Conservation (phyloP, 2,888 invertebrate genomes). For the Polydrusus tereticollis region DNA sequence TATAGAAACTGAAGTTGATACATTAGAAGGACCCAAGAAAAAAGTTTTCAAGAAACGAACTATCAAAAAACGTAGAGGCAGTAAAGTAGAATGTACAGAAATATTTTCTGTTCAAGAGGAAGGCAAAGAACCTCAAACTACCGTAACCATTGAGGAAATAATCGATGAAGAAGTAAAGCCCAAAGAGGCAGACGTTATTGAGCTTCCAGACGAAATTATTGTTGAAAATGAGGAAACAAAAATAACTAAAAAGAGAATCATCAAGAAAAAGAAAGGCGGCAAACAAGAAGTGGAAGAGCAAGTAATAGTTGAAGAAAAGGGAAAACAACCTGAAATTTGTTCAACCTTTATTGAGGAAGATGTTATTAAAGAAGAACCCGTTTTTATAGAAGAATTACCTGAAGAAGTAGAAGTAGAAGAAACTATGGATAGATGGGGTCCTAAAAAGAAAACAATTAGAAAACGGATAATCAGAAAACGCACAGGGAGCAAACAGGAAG, state of each 20-base stretch:
- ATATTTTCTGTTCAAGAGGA: slow-evolving; percentile 67
- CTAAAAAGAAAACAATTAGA: slow-evolving; percentile 58
- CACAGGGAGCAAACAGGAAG: slow-evolving; percentile 60
- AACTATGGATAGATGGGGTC: slow-evolving; percentile 57
- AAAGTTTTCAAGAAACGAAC: slow-evolving; percentile 64
- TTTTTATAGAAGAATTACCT: slow-evolving; percentile 58
- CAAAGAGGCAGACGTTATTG: slow-evolving; percentile 42
- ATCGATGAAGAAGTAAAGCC: slow-evolving; percentile 48
- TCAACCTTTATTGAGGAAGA: slow-evolving; percentile 30
- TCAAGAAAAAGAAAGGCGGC: slow-evolving; percentile 57
- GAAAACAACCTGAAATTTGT: slow-evolving; percentile 46
- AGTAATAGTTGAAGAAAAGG: slow-evolving; percentile 51
- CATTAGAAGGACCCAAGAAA: slow-evolving; percentile 56
- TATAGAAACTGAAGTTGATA: slow-evolving; percentile 54
- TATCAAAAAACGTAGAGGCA: slow-evolving; percentile 65
- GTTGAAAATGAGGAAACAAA: slow-evolving; percentile 58
- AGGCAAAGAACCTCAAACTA: slow-evolving; percentile 64
- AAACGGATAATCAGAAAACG: slow-evolving; percentile 62
- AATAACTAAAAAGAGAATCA: slow-evolving; percentile 52
- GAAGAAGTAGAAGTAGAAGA: slow-evolving; percentile 60
- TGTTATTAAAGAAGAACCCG: slow-evolving; percentile 46
- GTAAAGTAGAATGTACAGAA: slow-evolving; percentile 66
- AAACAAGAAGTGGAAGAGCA: slow-evolving; percentile 63
- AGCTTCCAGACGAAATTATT: slow-evolving; percentile 48
- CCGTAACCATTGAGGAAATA: slow-evolving; percentile 58